A percentile compares a stretch with the other conserved stretches of the same genome.
Conservation (phyloP, 2,888 invertebrate genomes). For the Patella ulyssiponensis region DNA sequence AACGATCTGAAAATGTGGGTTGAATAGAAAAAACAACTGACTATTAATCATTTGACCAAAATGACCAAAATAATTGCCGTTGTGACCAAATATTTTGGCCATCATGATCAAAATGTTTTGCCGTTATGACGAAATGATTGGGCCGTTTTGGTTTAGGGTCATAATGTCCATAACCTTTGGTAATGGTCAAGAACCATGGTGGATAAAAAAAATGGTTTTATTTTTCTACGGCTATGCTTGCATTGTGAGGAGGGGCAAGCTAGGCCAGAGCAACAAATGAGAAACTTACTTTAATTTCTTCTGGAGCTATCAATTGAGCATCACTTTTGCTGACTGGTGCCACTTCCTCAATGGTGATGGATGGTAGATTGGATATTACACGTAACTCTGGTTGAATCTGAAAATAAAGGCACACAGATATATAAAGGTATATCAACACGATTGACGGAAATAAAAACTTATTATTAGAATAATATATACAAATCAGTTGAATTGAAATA, state of each 20-base stretch:
- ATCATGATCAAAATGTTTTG: not conserved
- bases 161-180: no score
- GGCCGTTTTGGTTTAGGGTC: not conserved
- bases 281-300: slow-evolving; percentile 81
- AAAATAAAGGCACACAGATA: slow-evolving; percentile 41
- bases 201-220: no score
- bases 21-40: no score
- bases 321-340: slow-evolving; percentile 91
- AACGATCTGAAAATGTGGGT: no score
- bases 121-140: not conserved
- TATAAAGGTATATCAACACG: not conserved
- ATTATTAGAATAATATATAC: no score
- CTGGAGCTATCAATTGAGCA: slow-evolving; percentile 89
- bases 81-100: no score
- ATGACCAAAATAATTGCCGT: not conserved
- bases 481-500: no score
- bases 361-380: slow-evolving; percentile 91
- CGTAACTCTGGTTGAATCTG: slow-evolving; percentile 87
- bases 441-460: not conserved
- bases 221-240: no score
- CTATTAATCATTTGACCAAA: not conserved
- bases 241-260: no score
- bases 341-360: slow-evolving; percentile 94
- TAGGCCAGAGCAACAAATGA: no score
- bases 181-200: no score